Percentiles rank a stretch among this genome's conserved stretches.
Conservation (phyloP, 2,888 invertebrate species). For the Ectobius pallidus region DNA sequence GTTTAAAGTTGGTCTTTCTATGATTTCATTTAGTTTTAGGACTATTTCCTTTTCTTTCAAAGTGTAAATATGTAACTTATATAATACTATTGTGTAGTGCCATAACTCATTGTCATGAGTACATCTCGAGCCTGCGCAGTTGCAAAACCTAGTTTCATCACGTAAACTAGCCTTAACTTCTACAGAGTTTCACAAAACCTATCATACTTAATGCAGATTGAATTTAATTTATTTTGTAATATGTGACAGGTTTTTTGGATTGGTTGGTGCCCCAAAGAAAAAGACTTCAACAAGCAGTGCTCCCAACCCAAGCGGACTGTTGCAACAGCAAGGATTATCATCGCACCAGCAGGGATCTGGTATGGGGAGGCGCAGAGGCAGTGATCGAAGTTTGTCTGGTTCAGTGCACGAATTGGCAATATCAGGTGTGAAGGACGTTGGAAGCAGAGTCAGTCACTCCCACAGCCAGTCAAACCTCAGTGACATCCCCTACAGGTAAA, state of each 20-base stretch:
- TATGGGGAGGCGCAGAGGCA: slow-evolving; percentile 73
- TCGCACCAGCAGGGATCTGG: slow-evolving; percentile 47
- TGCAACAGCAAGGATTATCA: slow-evolving; percentile 48
- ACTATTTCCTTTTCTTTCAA: no score
- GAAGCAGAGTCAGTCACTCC: slow-evolving; percentile 76
- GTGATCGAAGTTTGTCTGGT: slow-evolving; percentile 83
- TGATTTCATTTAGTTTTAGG: no score
- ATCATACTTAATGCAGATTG: no score
- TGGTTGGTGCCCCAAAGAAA: slow-evolving; percentile 86
- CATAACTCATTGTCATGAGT: no score
- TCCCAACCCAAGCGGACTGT: slow-evolving; percentile 57
- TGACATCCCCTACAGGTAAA: slow-evolving; percentile 81
- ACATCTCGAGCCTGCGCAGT: no score
- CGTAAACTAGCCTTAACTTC: no score
- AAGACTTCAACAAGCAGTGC: slow-evolving; percentile 70
- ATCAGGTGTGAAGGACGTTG: slow-evolving; percentile 67
- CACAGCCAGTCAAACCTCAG: slow-evolving; percentile 90
- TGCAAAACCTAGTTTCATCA: no score
- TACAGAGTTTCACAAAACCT: no score
- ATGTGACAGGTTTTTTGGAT: slow-evolving; percentile 89
- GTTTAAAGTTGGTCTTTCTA: no score
- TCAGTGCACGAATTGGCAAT: slow-evolving; percentile 80
- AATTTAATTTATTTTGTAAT: no score
- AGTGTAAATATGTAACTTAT: no score
- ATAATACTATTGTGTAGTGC: no score